Evolutionary conservation across 2,113 vertebrate species (phyloP).

Genomic region (Rissa tridactyla): DNA sequence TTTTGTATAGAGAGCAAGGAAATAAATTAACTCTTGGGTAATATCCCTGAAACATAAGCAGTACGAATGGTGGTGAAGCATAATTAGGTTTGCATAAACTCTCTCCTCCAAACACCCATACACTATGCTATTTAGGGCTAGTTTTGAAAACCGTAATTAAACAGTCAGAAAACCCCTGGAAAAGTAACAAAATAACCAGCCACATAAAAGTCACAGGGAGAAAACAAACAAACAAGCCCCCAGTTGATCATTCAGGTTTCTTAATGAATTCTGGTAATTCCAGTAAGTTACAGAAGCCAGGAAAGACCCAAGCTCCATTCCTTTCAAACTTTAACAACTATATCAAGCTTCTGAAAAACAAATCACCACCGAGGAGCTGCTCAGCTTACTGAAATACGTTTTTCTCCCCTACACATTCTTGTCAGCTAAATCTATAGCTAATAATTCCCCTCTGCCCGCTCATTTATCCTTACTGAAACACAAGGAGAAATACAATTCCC

Average conservation of each 20-base stretch:
- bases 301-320: neutral
- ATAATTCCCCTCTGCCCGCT: constrained; percentile 25
- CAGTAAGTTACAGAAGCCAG: neutral
- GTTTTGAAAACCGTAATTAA: constrained; percentile 52
- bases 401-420: neutral
- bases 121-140: constrained; percentile 3
- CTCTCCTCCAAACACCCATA: constrained; percentile 13
- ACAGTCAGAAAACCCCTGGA: constrained; percentile 33
- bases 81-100: constrained; percentile 40
- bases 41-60: constrained; percentile 3
- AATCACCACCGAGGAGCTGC: neutral
- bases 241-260: neutral
- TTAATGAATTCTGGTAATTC: constrained; percentile 27
- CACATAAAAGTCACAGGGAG: constrained; percentile 3
- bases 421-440: constrained; percentile 32
- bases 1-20: neutral
- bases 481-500: neutral
- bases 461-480: constrained; percentile 4
- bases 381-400: neutral
- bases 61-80: neutral
- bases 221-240: constrained; percentile 49
- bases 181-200: constrained; percentile 39
- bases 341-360: neutral
- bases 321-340: constrained; percentile 4
- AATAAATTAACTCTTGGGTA: constrained; percentile 32